Percentiles rank a stretch among this genome's conserved stretches.
Evolutionary conservation across 2,888 invertebrate genomes (phyloP).

Genomic region (Prosapia bicincta): DNA sequence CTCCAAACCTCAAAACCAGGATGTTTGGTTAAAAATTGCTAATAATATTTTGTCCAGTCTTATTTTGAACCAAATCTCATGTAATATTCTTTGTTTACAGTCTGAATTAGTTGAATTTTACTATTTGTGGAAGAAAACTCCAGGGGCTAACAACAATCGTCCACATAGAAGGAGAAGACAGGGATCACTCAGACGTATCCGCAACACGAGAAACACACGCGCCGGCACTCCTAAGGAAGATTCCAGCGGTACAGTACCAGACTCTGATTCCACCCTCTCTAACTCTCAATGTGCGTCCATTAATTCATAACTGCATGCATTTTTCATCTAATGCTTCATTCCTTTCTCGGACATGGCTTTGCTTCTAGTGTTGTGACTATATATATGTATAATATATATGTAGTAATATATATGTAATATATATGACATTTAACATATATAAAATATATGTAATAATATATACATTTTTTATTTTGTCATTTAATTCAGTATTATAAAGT

Average conservation of each 20-base stretch:
- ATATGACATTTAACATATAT: too few relatives aligned
- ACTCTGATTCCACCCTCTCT: constrained; percentile 23
- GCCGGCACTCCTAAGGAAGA: constrained; percentile 72
- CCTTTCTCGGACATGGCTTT: too few relatives aligned
- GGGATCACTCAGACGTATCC: constrained; percentile 80
- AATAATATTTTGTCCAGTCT: too few relatives aligned
- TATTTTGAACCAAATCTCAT: too few relatives aligned
- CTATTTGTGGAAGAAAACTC: constrained; percentile 99
- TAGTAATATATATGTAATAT: too few relatives aligned
- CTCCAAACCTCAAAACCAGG: too few relatives aligned
- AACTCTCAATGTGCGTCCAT: constrained; percentile 27
- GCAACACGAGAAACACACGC: constrained; percentile 83
- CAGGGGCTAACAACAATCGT: constrained; percentile 94
- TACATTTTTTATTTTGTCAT: too few relatives aligned
- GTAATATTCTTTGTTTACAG: constrained; percentile 49
- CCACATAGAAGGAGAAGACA: constrained; percentile 87
- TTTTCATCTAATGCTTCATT: not conserved
- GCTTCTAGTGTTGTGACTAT: too few relatives aligned
- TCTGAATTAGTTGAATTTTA: constrained; percentile 97
- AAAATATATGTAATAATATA: too few relatives aligned
- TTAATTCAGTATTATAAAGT: too few relatives aligned
- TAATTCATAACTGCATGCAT: not conserved
- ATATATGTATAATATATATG: too few relatives aligned
- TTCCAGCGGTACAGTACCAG: constrained; percentile 43
- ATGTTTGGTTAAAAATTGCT: too few relatives aligned